phyloP scores from a whole-genome alignment of 2,797 vertebrate species.

The Liasis olivaceus region DNA sequence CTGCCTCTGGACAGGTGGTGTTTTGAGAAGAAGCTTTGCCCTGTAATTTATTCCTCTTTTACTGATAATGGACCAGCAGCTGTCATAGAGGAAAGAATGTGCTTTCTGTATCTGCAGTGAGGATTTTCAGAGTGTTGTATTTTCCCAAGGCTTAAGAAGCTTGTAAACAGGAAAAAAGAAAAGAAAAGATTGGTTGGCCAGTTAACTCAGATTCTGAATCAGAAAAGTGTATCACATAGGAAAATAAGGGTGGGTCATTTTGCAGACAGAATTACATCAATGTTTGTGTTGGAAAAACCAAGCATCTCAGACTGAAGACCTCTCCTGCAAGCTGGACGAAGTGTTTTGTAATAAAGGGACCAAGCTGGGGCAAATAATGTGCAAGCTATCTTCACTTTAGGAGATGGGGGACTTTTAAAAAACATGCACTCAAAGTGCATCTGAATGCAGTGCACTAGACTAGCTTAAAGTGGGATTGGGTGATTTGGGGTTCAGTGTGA shows the following conservation, averaged over 20 bases:
- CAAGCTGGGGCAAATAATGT: background rate
- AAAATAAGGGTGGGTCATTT: background rate
- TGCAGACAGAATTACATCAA: background rate
- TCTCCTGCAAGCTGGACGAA: background rate
- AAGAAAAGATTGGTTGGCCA: background rate
- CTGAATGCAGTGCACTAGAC: background rate
- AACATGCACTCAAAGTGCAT: background rate
- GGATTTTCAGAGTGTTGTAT: background rate
- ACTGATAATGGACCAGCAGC: background rate
- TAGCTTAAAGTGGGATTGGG: too few relatives aligned
- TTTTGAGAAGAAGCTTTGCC: background rate
- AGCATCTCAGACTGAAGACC: background rate
- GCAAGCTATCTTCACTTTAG: too few relatives aligned
- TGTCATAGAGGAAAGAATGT: background rate
- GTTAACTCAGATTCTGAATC: background rate
- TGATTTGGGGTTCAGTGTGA: too few relatives aligned
- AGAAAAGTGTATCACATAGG: background rate
- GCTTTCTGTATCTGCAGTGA: background rate
- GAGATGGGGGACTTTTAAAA: background rate
- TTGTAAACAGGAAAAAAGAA: background rate
- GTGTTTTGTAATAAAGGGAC: too few relatives aligned
- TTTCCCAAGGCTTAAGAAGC: background rate
- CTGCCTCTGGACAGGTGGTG: background rate
- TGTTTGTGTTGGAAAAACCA: background rate
- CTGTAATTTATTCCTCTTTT: background rate